These are phyloP conservation scores for Andrena praecox DNA, from an alignment of 2,888 invertebrate species.

Conservation along the genomic window DNA sequence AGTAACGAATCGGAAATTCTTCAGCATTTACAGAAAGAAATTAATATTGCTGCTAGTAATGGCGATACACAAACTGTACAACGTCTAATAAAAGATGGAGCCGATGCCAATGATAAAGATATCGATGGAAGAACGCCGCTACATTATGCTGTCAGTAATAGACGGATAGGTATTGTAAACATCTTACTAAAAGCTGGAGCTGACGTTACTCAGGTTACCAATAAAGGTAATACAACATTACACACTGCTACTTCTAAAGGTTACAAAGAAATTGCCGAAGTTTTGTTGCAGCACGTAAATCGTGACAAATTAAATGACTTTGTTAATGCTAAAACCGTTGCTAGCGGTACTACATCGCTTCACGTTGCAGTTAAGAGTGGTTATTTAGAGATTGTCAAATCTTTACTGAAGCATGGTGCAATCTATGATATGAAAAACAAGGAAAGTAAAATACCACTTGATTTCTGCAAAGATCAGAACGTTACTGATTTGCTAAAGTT, in stretches of 20 bases:
- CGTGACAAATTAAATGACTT: neutral
- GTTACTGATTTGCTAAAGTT: neutral
- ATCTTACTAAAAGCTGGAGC: constrained; percentile 1
- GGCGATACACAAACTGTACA: neutral
- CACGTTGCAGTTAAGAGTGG: constrained; percentile 4
- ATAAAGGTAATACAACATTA: constrained; percentile 8
- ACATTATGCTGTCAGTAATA: neutral
- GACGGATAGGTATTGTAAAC: neutral
- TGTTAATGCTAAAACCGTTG: neutral
- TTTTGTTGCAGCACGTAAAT: constrained; percentile 1
- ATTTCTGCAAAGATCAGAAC: neutral
- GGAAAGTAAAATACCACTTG: neutral
- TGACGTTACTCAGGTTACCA: neutral
- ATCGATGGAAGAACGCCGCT: neutral
- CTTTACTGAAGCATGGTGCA: neutral
- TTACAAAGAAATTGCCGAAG: neutral
- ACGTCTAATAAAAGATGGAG: neutral
- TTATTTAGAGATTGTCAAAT: neutral
- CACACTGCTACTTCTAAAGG: neutral
- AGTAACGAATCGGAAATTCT: neutral
- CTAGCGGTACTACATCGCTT: neutral
- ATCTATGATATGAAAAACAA: constrained; percentile 3
- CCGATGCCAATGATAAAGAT: neutral
- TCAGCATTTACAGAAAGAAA: neutral
- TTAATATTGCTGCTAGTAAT: neutral